Evolutionary conservation across 2,113 vertebrate species (phyloP).

Genomic region (Theristicus caerulescens): DNA sequence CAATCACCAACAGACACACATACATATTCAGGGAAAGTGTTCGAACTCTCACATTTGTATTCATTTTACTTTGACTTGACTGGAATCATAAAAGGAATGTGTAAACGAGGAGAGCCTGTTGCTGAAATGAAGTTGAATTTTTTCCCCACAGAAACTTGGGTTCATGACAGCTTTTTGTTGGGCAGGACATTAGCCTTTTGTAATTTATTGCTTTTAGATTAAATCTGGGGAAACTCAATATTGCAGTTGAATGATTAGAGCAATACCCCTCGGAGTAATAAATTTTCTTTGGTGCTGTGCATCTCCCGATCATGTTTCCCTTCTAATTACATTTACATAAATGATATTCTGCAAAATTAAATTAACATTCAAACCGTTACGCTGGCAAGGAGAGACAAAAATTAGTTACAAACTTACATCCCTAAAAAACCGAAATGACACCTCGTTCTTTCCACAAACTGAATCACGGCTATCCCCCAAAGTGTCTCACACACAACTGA

Average conservation of each 20-base stretch:
- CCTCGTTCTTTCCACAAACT: slow-evolving; percentile 60
- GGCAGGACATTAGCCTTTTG: slow-evolving; percentile 85
- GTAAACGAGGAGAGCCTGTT: slow-evolving; percentile 76
- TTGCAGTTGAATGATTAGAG: slow-evolving; percentile 99
- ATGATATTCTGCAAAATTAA: slow-evolving; percentile 94
- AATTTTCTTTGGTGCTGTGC: slow-evolving; percentile 89
- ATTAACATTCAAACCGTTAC: slow-evolving; percentile 87
- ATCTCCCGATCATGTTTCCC: slow-evolving; percentile 89
- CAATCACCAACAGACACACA: slow-evolving; percentile 45
- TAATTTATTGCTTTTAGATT: slow-evolving; percentile 98
- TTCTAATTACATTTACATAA: slow-evolving; percentile 99
- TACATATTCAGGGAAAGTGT: slow-evolving; percentile 60
- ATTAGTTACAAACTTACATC: slow-evolving; percentile 80
- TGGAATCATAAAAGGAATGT: slow-evolving; percentile 72
- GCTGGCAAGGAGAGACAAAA: slow-evolving; percentile 81
- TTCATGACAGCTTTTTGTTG: slow-evolving; percentile 81
- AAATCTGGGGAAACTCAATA: slow-evolving; percentile 96
- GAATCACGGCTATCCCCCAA: slow-evolving; percentile 64
- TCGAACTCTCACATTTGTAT: slow-evolving; percentile 53
- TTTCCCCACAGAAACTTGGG: slow-evolving; percentile 74
- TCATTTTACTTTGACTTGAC: slow-evolving; percentile 66
- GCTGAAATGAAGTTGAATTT: slow-evolving; percentile 75
- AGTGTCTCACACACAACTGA: slow-evolving; percentile 52
- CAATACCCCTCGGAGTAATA: slow-evolving; percentile 91
- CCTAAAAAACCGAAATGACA: slow-evolving; percentile 63